Conservation (phyloP, 2,113 vertebrate species). For the Dromaius novaehollandiae region DNA sequence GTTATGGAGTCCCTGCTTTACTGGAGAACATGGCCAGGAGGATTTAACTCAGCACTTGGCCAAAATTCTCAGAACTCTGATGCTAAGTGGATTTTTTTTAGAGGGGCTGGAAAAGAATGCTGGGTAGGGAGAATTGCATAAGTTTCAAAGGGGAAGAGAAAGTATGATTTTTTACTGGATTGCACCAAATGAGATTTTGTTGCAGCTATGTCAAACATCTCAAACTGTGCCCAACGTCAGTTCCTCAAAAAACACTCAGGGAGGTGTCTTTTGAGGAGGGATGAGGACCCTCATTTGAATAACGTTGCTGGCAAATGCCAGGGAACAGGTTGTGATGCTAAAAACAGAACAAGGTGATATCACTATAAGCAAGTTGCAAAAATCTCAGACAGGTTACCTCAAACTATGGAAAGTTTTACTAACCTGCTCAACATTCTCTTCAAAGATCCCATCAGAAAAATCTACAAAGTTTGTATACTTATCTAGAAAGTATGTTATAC, state of each 20-base stretch:
- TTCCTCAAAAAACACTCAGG: background rate
- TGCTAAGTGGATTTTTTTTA: background rate
- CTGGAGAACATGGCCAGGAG: background rate
- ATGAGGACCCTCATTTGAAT: background rate
- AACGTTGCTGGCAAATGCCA: background rate
- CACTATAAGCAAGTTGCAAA: background rate
- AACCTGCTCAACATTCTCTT: background rate
- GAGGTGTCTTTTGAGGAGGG: background rate
- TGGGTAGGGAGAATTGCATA: fast-evolving
- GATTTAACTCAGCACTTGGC: background rate
- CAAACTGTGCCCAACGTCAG: background rate
- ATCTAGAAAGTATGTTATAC: background rate
- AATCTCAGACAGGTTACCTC: background rate
- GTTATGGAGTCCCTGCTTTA: background rate
- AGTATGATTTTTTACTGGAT: background rate
- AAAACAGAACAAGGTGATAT: background rate
- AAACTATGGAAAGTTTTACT: background rate
- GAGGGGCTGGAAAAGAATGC: background rate
- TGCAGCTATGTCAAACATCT: background rate
- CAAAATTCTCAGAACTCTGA: background rate
- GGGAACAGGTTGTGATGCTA: background rate
- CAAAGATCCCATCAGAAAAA: background rate
- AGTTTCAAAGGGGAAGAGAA: background rate
- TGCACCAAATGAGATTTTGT: background rate
- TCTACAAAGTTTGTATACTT: background rate